phyloP scores from a whole-genome alignment of 1,140 invertebrate genomes.

The Cyrtorhinus lividipennis region DNA sequence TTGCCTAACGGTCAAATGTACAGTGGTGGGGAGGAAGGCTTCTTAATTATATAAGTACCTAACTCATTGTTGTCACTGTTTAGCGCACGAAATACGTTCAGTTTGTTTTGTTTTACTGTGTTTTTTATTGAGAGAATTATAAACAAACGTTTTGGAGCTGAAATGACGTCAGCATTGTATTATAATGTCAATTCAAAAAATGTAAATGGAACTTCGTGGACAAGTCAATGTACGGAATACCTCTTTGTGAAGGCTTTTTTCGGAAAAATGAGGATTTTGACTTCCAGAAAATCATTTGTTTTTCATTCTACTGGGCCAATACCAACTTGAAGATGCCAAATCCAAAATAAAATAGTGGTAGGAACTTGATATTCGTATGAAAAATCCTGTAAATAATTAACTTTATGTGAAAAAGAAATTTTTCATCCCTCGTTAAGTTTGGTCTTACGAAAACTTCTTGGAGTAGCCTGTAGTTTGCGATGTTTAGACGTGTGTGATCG shows the following conservation, averaged over 20 bases:
- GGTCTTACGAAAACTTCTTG: too few relatives aligned
- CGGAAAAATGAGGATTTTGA: too few relatives aligned
- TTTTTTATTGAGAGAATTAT: background rate
- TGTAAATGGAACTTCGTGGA: too few relatives aligned
- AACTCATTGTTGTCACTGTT: slow-evolving; percentile 9
- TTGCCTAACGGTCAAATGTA: background rate
- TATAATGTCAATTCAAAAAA: slow-evolving; percentile 5
- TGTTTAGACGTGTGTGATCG: background rate
- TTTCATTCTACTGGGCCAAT: background rate
- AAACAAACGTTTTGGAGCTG: background rate
- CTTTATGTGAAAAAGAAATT: too few relatives aligned
- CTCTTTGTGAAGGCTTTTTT: too few relatives aligned
- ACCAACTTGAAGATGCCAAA: background rate
- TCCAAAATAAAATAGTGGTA: too few relatives aligned
- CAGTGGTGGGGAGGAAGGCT: background rate
- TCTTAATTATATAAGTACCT: slow-evolving; percentile 5
- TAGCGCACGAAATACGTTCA: background rate
- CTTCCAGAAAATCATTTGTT: background rate
- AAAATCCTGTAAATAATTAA: too few relatives aligned
- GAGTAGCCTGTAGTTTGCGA: too few relatives aligned
- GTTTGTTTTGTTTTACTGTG: background rate
- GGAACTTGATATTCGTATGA: too few relatives aligned
- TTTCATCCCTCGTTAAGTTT: too few relatives aligned
- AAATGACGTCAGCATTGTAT: slow-evolving; percentile 5
- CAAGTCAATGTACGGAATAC: too few relatives aligned